phyloP scores from a whole-genome alignment of 2,113 vertebrate genomes.

The Otis tarda region DNA sequence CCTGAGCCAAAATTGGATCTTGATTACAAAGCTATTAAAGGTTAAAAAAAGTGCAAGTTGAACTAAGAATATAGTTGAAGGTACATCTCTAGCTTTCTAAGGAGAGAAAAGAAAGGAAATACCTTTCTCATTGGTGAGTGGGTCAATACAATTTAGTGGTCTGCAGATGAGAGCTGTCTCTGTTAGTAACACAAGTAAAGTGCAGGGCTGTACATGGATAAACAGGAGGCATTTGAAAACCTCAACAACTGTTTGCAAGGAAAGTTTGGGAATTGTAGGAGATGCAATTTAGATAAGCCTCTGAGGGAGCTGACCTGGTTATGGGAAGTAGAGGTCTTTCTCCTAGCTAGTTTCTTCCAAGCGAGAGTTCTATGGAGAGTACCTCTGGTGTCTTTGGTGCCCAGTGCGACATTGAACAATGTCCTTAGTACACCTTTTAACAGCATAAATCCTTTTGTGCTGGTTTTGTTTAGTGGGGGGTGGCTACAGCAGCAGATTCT shows the following conservation, averaged over 20 bases:
- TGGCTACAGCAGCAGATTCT: too few species aligned
- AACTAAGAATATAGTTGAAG: neutral
- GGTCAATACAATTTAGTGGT: neutral
- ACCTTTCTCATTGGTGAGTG: neutral
- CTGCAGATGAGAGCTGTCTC: neutral
- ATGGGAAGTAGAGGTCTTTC: neutral
- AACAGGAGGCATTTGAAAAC: neutral
- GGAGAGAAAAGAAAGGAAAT: neutral
- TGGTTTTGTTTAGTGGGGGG: too few species aligned
- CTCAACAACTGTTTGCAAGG: neutral
- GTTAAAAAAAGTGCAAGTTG: neutral
- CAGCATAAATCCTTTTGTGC: neutral
- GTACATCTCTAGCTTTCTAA: neutral
- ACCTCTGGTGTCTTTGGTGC: neutral
- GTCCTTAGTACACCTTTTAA: neutral
- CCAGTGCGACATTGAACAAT: neutral
- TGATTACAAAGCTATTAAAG: slow-evolving; percentile 23
- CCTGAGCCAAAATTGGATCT: neutral
- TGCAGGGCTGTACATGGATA: neutral
- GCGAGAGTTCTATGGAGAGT: neutral
- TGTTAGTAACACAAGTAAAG: neutral
- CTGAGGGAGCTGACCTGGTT: neutral
- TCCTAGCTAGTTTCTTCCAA: neutral
- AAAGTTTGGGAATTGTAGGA: neutral
- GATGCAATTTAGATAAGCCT: neutral